A percentile compares a stretch with the other conserved stretches of the same genome.
Evolutionary conservation across 2,113 vertebrate genomes (phyloP).

Genomic region (rabbit (Oryctolagus cuniculus)): DNA sequence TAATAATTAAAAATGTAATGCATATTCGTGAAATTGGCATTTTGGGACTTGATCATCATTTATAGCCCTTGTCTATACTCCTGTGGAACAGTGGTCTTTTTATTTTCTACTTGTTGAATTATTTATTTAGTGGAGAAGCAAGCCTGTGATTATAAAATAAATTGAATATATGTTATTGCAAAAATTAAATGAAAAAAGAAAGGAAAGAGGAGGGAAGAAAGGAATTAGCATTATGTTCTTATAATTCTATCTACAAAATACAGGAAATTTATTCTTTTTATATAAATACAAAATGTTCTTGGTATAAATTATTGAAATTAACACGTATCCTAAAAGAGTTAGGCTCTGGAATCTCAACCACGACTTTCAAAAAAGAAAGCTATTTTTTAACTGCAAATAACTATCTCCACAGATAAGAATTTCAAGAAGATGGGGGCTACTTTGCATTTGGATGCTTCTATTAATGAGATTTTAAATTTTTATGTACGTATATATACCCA

Average conservation of each 20-base stretch:
- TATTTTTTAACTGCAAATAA: constrained; percentile 21
- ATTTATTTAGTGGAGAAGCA: too few species aligned
- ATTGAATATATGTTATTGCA: too few species aligned
- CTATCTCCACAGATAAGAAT: neutral
- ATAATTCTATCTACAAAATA: neutral
- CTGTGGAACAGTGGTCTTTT: too few species aligned
- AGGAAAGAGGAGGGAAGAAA: neutral
- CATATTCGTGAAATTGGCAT: too few species aligned
- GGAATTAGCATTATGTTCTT: neutral
- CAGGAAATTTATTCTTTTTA: too few species aligned
- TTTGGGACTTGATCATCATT: too few species aligned
- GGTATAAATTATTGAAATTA: constrained; percentile 28
- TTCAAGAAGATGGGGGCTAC: neutral
- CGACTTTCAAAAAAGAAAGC: constrained; percentile 14
- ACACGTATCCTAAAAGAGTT: neutral
- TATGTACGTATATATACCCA: neutral
- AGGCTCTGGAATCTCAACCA: constrained; percentile 16
- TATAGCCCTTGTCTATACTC: too few species aligned
- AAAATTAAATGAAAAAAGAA: neutral
- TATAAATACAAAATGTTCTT: neutral
- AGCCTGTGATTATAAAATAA: too few species aligned
- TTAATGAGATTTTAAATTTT: neutral
- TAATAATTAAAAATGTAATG: too few species aligned
- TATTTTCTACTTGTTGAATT: too few species aligned
- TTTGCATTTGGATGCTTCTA: neutral